These are phyloP conservation scores for Cherax destructor DNA, from an alignment of 1,140 invertebrate genomes.

Conservation along the genomic window DNA sequence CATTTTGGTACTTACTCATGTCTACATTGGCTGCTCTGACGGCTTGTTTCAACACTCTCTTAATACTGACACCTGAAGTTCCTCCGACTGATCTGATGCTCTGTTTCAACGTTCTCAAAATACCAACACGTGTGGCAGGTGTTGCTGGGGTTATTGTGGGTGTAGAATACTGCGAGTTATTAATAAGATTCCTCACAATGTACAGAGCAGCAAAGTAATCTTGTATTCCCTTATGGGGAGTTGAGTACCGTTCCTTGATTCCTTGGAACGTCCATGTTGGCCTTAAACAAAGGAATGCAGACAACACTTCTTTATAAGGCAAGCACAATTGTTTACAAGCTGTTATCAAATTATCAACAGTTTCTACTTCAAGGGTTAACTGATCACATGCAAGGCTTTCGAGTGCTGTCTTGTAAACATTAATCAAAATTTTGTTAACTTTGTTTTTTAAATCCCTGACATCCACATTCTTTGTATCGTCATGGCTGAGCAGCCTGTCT, in stretches of 20 bases:
- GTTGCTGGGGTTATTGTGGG: too few species aligned
- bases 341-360: not conserved
- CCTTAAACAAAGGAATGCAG: not conserved
- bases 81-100: too few species aligned
- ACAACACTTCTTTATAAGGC: conserved; percentile 4
- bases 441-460: not conserved
- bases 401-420: not conserved
- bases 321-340: not conserved
- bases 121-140: too few species aligned
- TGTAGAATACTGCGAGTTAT: too few species aligned
- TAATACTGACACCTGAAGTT: too few species aligned
- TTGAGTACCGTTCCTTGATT: not conserved
- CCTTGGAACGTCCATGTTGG: not conserved
- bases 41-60: too few species aligned
- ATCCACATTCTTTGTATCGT: not conserved
- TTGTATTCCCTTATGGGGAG: conserved; percentile 2
- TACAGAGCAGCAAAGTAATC: conserved; percentile 9
- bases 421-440: not conserved
- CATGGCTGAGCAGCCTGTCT: not conserved
- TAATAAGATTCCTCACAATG: not conserved
- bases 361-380: not conserved
- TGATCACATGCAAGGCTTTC: not conserved
- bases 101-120: too few species aligned
- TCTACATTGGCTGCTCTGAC: too few species aligned
- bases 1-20: too few species aligned